These are phyloP conservation scores for Ephestia elutella DNA, from an alignment of 1,140 invertebrate species.

Conservation along the genomic window DNA sequence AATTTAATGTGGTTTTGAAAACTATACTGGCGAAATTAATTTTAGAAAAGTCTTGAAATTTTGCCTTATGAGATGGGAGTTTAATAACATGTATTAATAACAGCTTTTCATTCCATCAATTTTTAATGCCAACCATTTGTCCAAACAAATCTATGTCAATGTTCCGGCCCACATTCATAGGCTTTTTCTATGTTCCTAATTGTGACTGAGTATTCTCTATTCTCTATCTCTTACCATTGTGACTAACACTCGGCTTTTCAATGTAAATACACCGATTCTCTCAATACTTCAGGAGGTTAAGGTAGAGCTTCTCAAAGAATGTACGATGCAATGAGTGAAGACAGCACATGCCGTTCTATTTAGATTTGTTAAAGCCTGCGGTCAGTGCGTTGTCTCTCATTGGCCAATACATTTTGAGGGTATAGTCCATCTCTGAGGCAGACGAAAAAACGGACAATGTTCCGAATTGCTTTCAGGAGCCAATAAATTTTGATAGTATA, in stretches of 20 bases:
- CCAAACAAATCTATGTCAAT: not conserved
- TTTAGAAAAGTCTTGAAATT: too few species aligned
- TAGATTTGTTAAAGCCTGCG: not conserved
- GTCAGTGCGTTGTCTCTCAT: not conserved
- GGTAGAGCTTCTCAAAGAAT: not conserved
- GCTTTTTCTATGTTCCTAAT: too few species aligned
- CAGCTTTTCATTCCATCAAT: too few species aligned
- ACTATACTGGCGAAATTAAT: too few species aligned
- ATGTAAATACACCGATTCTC: not conserved
- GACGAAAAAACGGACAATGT: too few species aligned
- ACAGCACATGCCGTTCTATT: slow-evolving; percentile 6
- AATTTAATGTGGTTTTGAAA: too few species aligned
- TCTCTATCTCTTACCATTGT: not conserved
- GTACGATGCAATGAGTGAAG: slow-evolving; percentile 1
- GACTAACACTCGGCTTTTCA: not conserved
- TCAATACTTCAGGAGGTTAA: not conserved
- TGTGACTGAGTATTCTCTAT: not conserved
- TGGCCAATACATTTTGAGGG: not conserved
- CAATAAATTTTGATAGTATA: too few species aligned
- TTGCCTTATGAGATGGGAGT: too few species aligned
- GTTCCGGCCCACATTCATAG: not conserved
- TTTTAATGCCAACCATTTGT: not conserved
- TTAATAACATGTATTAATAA: too few species aligned
- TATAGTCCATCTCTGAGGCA: too few species aligned
- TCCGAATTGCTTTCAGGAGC: too few species aligned